A percentile compares a stretch with the other conserved stretches of the same genome.
These are phyloP conservation scores for Chaetops frenatus DNA, from an alignment of 2,113 vertebrate species.

Conservation along the genomic window DNA sequence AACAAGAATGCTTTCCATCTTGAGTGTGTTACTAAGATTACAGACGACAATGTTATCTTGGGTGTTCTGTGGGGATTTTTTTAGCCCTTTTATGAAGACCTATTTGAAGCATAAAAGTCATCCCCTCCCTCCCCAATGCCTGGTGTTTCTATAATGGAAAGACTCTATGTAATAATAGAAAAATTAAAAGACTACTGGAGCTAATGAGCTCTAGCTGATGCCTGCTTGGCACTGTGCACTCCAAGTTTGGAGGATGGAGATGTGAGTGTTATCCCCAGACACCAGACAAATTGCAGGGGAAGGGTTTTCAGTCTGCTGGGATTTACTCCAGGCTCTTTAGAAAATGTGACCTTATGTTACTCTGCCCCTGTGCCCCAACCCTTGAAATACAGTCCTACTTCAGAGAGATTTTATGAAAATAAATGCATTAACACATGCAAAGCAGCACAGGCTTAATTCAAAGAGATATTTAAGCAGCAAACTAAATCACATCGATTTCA, in stretches of 20 bases:
- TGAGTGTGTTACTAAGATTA: neutral
- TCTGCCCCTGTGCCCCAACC: neutral
- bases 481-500: neutral
- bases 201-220: neutral
- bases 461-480: neutral
- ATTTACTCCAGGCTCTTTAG: neutral
- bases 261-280: neutral
- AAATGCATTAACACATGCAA: neutral
- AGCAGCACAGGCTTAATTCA: neutral
- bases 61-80: neutral
- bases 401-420: neutral
- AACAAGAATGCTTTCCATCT: constrained; percentile 28
- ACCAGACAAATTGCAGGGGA: neutral
- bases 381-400: neutral
- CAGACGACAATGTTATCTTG: constrained; percentile 27
- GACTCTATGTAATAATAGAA: neutral
- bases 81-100: constrained; percentile 11
- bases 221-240: neutral
- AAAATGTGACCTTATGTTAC: neutral
- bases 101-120: constrained; percentile 30
- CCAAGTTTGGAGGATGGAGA: neutral
- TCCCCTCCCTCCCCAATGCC: neutral
- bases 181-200: neutral
- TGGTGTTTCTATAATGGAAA: constrained; percentile 15
- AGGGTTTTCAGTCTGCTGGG: neutral